phyloP scores from a whole-genome alignment of 2,113 vertebrate genomes.

The Azemiops feae region DNA sequence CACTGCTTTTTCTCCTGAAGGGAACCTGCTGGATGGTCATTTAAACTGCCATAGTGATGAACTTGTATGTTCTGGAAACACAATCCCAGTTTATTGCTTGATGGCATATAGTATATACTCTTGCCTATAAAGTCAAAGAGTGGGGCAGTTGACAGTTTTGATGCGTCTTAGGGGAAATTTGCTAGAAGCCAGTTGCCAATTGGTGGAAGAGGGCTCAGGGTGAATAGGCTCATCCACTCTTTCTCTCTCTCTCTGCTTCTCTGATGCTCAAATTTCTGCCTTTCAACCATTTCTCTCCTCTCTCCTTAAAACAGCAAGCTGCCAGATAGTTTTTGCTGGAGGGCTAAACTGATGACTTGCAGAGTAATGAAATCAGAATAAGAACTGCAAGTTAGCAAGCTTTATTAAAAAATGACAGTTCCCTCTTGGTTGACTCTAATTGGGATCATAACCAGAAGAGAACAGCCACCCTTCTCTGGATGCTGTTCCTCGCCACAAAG shows the following conservation, averaged over 20 bases:
- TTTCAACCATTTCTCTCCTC: not conserved
- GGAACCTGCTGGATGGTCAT: not conserved
- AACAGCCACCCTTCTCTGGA: not conserved
- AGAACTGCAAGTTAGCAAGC: not conserved
- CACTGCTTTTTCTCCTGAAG: slow-evolving; percentile 23
- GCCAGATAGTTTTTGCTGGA: not conserved
- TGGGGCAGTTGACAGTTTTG: not conserved
- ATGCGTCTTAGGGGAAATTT: not conserved
- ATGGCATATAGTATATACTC: not conserved
- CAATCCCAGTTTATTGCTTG: not conserved
- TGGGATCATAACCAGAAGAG: not conserved
- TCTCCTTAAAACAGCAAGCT: not conserved
- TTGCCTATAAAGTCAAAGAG: not conserved
- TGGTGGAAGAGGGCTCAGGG: not conserved
- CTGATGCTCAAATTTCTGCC: not conserved
- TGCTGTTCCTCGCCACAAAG: not conserved
- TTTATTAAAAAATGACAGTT: not conserved
- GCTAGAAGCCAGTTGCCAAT: not conserved
- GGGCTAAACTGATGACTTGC: not conserved
- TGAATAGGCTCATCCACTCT: not conserved
- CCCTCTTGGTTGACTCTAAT: not conserved
- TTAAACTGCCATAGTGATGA: not conserved
- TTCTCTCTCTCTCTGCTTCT: not conserved
- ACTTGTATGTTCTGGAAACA: not conserved
- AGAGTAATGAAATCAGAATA: not conserved